Evolutionary conservation across 2,888 invertebrate genomes (phyloP).

Genomic region (Unio delphinus): DNA sequence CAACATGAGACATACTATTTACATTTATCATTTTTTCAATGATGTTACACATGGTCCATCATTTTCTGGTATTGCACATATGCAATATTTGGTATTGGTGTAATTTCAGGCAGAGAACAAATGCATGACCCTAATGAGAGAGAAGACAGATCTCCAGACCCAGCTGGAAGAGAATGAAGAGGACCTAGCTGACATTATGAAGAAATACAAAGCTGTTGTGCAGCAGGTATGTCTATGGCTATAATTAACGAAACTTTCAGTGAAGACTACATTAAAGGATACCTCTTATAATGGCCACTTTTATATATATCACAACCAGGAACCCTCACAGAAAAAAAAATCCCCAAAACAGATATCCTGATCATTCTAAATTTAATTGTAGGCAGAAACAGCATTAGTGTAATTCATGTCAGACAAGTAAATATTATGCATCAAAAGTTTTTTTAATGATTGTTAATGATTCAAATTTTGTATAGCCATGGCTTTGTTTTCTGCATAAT

Average conservation of each 20-base stretch:
- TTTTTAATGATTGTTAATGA: too few relatives aligned
- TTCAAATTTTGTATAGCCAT: background rate
- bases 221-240: conserved; percentile 75
- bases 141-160: conserved; percentile 85
- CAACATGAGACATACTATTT: too few relatives aligned
- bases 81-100: background rate
- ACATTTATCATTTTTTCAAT: background rate
- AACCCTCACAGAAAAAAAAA: too few relatives aligned
- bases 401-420: too few relatives aligned
- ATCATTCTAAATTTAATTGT: too few relatives aligned
- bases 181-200: conserved; percentile 90
- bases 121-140: conserved; percentile 80
- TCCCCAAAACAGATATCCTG: too few relatives aligned
- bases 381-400: too few relatives aligned
- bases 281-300: too few relatives aligned
- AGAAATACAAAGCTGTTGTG: conserved; percentile 92
- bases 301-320: too few relatives aligned
- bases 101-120: conserved; percentile 80
- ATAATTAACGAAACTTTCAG: too few relatives aligned
- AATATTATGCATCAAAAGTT: too few relatives aligned
- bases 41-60: background rate
- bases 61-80: background rate
- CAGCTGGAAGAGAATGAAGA: conserved; percentile 95
- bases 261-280: too few relatives aligned
- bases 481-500: background rate